Evolutionary conservation across 2,888 invertebrate species (phyloP).

Genomic region (Campoletis raptor): DNA sequence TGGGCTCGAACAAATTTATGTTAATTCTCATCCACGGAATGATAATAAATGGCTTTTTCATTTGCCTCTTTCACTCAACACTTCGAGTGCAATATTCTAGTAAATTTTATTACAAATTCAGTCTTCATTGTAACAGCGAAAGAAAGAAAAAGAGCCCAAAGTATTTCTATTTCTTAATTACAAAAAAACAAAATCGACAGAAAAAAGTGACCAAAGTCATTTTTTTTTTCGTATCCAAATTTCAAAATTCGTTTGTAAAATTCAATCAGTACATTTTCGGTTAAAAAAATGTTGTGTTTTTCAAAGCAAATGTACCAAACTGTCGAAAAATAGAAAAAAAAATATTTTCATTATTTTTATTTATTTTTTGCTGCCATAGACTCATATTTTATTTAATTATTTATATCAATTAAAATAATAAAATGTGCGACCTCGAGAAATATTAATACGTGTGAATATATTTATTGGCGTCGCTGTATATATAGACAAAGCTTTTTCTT

Average conservation of each 20-base stretch:
- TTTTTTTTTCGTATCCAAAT: no score
- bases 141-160: no score
- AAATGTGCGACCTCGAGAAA: background rate
- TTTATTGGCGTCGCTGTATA: slow-evolving; percentile 19
- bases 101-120: background rate
- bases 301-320: no score
- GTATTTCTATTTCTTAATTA: no score
- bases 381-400: no score
- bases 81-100: background rate
- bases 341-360: no score
- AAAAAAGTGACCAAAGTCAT: no score
- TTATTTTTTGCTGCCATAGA: no score
- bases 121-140: background rate
- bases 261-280: background rate
- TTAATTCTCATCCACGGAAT: background rate
- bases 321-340: no score
- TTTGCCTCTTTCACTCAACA: background rate
- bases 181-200: no score
- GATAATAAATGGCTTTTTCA: background rate
- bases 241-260: background rate
- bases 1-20: background rate
- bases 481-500: slow-evolving; percentile 24
- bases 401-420: background rate
- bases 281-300: no score
- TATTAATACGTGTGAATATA: slow-evolving; percentile 6